Conservation (phyloP, 2,113 vertebrate genomes). For the Harpagus bidentatus region DNA sequence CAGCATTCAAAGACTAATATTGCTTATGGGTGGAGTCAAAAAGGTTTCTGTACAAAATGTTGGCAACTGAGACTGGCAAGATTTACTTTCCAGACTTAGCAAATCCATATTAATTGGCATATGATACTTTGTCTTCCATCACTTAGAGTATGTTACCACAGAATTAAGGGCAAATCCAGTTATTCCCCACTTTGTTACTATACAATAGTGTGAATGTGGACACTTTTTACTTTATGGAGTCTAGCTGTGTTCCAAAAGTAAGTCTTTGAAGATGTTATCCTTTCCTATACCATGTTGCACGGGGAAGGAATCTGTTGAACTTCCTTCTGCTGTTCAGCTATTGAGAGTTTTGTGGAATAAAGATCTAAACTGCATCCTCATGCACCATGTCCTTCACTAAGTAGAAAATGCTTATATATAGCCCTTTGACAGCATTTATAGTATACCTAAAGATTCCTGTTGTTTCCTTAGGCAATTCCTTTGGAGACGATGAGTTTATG, state of each 20-base stretch:
- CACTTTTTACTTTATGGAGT: background rate
- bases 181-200: background rate
- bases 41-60: conserved; percentile 5
- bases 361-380: background rate
- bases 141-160: background rate
- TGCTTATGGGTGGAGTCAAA: conserved; percentile 20
- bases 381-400: background rate
- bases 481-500: background rate
- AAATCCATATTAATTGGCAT: background rate
- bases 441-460: background rate
- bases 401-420: background rate
- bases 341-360: background rate
- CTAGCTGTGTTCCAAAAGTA: background rate
- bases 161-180: background rate
- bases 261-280: background rate
- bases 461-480: background rate
- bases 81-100: background rate
- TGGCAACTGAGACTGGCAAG: background rate
- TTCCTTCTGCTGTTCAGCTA: background rate
- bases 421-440: background rate
- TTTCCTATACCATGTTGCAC: background rate
- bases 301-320: background rate
- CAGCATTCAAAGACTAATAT: conserved; percentile 4
- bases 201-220: background rate
- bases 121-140: background rate